Base-by-base conservation (phyloP, 2,113 vertebrate species). In the Arothron firmamentum region DNA sequence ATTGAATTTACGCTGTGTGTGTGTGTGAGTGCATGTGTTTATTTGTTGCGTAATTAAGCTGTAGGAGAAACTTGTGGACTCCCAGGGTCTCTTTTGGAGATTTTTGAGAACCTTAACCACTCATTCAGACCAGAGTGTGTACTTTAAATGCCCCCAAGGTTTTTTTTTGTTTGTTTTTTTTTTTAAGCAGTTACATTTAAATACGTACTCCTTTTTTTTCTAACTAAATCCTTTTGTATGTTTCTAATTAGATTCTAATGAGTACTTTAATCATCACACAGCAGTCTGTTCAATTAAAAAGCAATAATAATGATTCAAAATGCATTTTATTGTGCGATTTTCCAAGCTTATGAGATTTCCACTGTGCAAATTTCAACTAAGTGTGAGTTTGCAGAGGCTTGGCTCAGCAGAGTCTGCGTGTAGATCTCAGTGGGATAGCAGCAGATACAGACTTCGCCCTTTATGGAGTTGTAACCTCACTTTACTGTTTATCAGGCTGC, bases 391-490 rank as follows among this genome's bases (percentile, higher is more conserved):
- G 15, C 8, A 11, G 48, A 20, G 42, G 42, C 31, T 34, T 72
- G 52, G 46, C 34, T 42, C 52, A 20, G 23, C 52, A 43, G 42
- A 47, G 34, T 53, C 23, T 43, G 50, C 46, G 49, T 61, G 59
- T 19, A 51, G 49, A 19, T 50, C 41, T 65, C 47, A 31, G 28
- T 45, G 62, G 52, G 43, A 5, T 46, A 56, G 48, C 56, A 50
- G 50, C 10, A 45, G 56, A 62, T 50, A 55, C 50, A 41, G 63
- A 48, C 48, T 52, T 20, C 57, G 38, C 62, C 28, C 38, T 73
- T 67, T 55, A 58, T 78, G 55, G 55, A 68, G 53, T 59, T 56
- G 25, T 48, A 52, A 58, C 19, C 61, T 17, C 63, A 46, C 57
- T 67, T 48, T 6, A 25, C 47, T 56, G 50, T 56, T 62, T 42